Evolutionary conservation across 2,888 invertebrate genomes (phyloP).

Genomic region (Melanotus villosus): DNA sequence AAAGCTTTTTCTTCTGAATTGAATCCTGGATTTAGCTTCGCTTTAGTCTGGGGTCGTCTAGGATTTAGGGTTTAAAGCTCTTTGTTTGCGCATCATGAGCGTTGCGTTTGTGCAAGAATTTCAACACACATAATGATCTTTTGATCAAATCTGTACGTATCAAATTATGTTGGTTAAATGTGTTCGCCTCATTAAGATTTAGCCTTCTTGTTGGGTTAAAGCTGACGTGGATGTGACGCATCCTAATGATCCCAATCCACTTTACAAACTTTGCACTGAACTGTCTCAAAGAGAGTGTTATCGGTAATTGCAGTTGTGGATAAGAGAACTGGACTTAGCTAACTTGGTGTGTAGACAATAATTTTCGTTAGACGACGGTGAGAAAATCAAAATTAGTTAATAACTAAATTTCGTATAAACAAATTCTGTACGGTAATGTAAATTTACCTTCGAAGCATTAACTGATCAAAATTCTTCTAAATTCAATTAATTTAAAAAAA

Average conservation of each 20-base stretch:
- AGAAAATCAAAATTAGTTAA: too few species aligned
- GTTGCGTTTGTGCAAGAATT: not conserved
- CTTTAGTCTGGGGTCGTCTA: not conserved
- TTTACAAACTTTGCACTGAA: slow-evolving; percentile 25
- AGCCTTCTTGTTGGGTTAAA: not conserved
- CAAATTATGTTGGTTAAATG: slow-evolving; percentile 12
- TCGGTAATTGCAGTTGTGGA: slow-evolving; percentile 10
- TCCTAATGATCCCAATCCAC: slow-evolving; percentile 28
- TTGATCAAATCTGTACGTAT: slow-evolving; percentile 10
- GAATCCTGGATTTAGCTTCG: not conserved
- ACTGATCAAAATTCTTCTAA: too few species aligned
- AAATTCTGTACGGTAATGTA: too few species aligned
- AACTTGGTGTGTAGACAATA: not conserved
- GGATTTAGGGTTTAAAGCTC: not conserved
- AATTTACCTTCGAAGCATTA: too few species aligned
- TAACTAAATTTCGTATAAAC: too few species aligned
- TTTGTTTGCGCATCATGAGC: not conserved
- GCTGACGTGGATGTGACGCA: slow-evolving; percentile 26
- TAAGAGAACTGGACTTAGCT: not conserved
- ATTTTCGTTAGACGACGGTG: not conserved
- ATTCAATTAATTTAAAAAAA: too few species aligned
- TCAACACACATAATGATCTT: slow-evolving; percentile 2
- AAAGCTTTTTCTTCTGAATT: slow-evolving; percentile 5
- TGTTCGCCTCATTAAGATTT: slow-evolving; percentile 20
- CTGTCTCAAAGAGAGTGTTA: slow-evolving; percentile 23